phyloP scores from a whole-genome alignment of 2,797 vertebrate species.

The Malacoctenus gilli region DNA sequence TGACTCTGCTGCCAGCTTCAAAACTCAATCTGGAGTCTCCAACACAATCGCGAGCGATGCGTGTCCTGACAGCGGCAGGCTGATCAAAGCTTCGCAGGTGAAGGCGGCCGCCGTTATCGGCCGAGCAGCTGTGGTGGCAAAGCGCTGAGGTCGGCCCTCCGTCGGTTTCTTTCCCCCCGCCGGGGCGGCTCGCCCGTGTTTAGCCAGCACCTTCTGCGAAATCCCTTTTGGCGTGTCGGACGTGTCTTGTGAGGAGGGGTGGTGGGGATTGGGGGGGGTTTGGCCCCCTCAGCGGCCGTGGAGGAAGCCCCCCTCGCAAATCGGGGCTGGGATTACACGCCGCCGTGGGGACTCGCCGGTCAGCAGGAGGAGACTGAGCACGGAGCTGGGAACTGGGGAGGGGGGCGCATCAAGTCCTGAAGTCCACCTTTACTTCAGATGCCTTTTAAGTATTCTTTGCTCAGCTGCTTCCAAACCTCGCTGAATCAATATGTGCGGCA shows the following conservation, averaged over 20 bases:
- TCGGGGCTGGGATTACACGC: conserved; percentile 54
- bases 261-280: conserved; percentile 58
- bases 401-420: conserved; percentile 11
- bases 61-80: too few species aligned
- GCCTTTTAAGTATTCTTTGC: background rate
- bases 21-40: conserved; percentile 50
- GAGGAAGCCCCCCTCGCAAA: conserved; percentile 33
- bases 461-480: too few species aligned
- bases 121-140: conserved; percentile 22
- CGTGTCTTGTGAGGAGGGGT: too few species aligned
- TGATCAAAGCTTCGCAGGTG: conserved; percentile 62
- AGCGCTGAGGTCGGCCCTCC: conserved; percentile 46
- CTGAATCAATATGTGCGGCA: too few species aligned
- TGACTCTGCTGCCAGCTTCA: conserved; percentile 42
- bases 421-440: background rate
- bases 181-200: conserved; percentile 23
- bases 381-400: conserved; percentile 14
- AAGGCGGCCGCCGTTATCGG: conserved; percentile 41
- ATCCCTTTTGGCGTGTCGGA: conserved; percentile 57
- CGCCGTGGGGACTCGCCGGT: conserved; percentile 29
- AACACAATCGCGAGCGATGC: conserved; percentile 50
- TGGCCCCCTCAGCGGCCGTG: conserved; percentile 38
- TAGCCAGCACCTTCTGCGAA: conserved; percentile 43
- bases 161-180: conserved; percentile 9
- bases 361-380: conserved; percentile 45